Percentiles rank a stretch among this genome's conserved stretches.
Conservation (phyloP, 1,140 invertebrate species). For the Bombyx mori region DNA sequence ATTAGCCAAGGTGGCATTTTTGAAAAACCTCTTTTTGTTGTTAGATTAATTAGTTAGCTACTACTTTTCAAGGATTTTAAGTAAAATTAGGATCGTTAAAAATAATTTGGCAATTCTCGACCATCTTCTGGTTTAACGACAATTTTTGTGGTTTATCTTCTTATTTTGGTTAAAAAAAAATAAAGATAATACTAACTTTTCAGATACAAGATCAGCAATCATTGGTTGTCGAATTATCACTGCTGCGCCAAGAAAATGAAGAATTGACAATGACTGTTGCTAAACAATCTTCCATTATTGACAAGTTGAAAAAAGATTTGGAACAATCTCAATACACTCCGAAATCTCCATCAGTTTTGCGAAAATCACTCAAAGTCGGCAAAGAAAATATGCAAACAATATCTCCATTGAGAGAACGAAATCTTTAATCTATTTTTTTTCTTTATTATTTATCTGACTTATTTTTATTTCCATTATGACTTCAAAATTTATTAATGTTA, state of each 20-base stretch:
- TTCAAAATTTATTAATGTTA: constrained; percentile 45
- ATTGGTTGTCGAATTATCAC: constrained; percentile 54
- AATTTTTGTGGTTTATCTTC: too few species aligned
- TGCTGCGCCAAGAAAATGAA: constrained; percentile 61
- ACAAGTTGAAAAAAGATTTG: constrained; percentile 55
- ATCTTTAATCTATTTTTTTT: constrained; percentile 34
- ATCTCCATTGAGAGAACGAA: constrained; percentile 57
- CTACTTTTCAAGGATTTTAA: background rate
- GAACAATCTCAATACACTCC: constrained; percentile 40
- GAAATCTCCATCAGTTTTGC: constrained; percentile 50
- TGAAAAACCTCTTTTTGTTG: background rate
- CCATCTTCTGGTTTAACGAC: too few species aligned
- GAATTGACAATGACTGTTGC: constrained; percentile 51
- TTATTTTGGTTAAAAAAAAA: too few species aligned
- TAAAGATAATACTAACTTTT: constrained; percentile 6
- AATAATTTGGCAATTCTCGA: too few species aligned
- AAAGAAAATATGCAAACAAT: constrained; percentile 57
- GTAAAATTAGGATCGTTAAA: too few species aligned
- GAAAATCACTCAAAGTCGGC: constrained; percentile 52
- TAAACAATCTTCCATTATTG: constrained; percentile 56
- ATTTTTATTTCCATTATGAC: constrained; percentile 22
- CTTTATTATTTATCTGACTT: background rate
- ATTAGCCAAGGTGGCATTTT: too few species aligned
- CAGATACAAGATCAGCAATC: constrained; percentile 66
- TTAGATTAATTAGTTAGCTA: background rate